A percentile compares a stretch with the other conserved stretches of the same genome.
These are phyloP conservation scores for Brachyhypopomus occidentalis DNA, from an alignment of 2,113 vertebrate genomes.

Conservation along the genomic window DNA sequence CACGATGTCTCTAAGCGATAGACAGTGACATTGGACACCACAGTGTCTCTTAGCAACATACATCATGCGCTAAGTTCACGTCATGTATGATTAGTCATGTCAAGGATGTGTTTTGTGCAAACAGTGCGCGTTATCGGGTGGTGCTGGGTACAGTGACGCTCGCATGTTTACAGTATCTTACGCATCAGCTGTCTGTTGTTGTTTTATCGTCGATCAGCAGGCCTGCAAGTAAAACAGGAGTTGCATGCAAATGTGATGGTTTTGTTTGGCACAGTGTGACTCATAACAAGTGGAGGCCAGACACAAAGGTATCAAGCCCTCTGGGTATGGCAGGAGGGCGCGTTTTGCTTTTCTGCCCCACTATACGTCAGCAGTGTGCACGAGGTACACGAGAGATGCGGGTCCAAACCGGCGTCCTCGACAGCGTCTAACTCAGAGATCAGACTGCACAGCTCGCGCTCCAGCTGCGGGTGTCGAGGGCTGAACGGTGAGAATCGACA, in stretches of 20 bases:
- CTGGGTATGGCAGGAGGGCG: no score
- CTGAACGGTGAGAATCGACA: no score
- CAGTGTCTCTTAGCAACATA: no score
- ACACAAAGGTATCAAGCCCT: no score
- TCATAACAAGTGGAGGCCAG: neutral
- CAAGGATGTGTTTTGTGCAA: no score
- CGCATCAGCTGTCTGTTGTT: neutral
- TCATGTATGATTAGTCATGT: no score
- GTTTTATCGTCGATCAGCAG: neutral
- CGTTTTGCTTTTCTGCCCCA: no score
- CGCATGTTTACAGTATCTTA: neutral
- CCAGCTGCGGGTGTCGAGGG: neutral
- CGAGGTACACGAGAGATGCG: neutral
- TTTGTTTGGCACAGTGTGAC: constrained; percentile 1
- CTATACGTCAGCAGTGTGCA: neutral
- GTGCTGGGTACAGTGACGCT: neutral
- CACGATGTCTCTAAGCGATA: no score
- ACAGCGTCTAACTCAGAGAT: neutral
- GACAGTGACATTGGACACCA: no score
- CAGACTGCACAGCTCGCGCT: neutral
- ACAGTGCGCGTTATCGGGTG: neutral
- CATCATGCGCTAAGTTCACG: no score
- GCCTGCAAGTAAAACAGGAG: neutral
- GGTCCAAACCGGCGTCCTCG: neutral
- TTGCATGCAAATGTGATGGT: neutral